These are phyloP conservation scores for Hypomecis atomaria DNA, from an alignment of 2,888 invertebrate genomes.

Conservation along the genomic window DNA sequence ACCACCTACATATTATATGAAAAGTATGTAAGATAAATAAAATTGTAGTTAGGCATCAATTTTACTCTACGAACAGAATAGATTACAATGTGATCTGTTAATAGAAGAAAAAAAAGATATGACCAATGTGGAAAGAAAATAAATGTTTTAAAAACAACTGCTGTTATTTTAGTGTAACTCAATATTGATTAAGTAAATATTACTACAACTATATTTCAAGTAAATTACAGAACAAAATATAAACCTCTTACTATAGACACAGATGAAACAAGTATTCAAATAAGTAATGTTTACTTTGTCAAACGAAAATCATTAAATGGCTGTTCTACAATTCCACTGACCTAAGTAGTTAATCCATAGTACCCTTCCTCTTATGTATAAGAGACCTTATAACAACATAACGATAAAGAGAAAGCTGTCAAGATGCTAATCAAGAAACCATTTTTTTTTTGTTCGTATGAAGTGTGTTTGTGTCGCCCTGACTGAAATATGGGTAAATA, in stretches of 20 bases:
- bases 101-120: slow-evolving; percentile 59
- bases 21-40: slow-evolving; percentile 37
- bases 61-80: slow-evolving; percentile 57
- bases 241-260: no score
- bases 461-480: slow-evolving; percentile 81
- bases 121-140: slow-evolving; percentile 82
- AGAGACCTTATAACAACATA: slow-evolving; percentile 20
- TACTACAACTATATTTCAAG: slow-evolving; percentile 13
- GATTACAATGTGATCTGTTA: slow-evolving; percentile 71
- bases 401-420: slow-evolving; percentile 77
- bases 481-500: slow-evolving; percentile 82
- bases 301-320: neutral
- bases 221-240: neutral
- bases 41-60: slow-evolving; percentile 60
- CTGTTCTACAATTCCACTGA: slow-evolving; percentile 17
- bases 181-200: slow-evolving; percentile 57
- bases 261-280: neutral
- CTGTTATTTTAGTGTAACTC: slow-evolving; percentile 56
- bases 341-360: slow-evolving; percentile 31
- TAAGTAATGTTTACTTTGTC: slow-evolving; percentile 24
- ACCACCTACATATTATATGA: slow-evolving; percentile 36
- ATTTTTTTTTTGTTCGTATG: slow-evolving; percentile 68
- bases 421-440: slow-evolving; percentile 80
- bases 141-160: slow-evolving; percentile 78
- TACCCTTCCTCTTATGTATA: slow-evolving; percentile 17